Base-by-base conservation (phyloP, 2,113 vertebrate genomes). In the Xyrauchen texanus region DNA sequence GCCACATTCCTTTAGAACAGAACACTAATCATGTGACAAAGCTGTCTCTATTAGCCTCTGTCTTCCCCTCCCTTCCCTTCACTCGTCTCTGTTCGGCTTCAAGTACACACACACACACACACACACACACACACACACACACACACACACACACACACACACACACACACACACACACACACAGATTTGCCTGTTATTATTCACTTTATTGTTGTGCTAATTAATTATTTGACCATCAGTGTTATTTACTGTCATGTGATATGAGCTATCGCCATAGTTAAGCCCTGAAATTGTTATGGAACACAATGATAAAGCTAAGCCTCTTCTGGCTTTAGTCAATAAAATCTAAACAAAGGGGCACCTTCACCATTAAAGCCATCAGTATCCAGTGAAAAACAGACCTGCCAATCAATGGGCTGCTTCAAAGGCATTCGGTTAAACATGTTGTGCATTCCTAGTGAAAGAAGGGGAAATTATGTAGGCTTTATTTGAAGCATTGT, bases 391-490 rank as follows among this genome's bases (percentile, higher is more conserved):
- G 86, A 91, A 87, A 90, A 86, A 86, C 88, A 83, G 87, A 88
- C 87, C 89, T 89, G 91, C 86, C 91, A 90, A 89, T 91, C 92
- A 87, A 82, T 73, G 86, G 81, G 81, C 84, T 86, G 85, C 86
- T 87, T 86, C 84, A 86, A 90, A 91, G 90, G 91, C 89, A 87
- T 89, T 86, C 42, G 16, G 88, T 87, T 85, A 85, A 87, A 90
- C 91, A 89, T 93, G 90, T 91, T 91, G 90, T 90, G 85, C 89
- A 88, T 80, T 91, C 86, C 85, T 90, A 83, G 88, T 86, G 87
- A 87, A 89, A 89, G 92, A 89, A 84, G 86, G 86, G 86, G 91
- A 93, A 92, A 74, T 57, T 91, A 93, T 92, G 90, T 89, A 90
- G 90, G 86, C 91, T 93, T 91, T 90, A 90, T 89, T 88, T 88